Evolutionary conservation across 2,888 invertebrate species (phyloP), one percentile per base, ranked within the genome.

Genomic region (Rhodophaea formosa): DNA sequence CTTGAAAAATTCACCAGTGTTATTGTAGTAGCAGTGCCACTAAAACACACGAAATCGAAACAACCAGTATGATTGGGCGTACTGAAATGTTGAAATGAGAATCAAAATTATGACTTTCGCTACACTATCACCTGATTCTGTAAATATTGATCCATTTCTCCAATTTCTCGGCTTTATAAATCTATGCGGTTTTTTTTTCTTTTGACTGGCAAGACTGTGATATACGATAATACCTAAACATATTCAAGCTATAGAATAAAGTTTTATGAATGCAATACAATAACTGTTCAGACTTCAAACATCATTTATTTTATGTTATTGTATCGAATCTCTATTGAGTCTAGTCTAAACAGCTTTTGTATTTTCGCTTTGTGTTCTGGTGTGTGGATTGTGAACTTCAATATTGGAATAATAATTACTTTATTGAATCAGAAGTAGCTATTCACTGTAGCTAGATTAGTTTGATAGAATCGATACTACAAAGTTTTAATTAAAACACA

Each of bases 221-320:
- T 6, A 12, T 45, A 45, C 45, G 8, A 17, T 17, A 46, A 46
- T 6, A 46, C 8, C 45, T 10, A 12, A 23, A 23, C 23, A 23
- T 46, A 23, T 46, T 12, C 6, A n/a, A 23, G 46, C 46, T 46
- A 23, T 46, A 46, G 23, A 46, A 46, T 12, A 10, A 23, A 15
- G 16, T 10, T 45, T 2, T 32, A 15, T 32, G 32, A 12, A 14
- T 2, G 35, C 49, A 51, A 51, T 39, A 51, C 51, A 51, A 35
- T 51, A 51, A 51, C 39, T 35, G 17, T 35, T 35, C 39, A 35
- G 51, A 12, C 51, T 16, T 51, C 35, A 51, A 12, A 35, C 35
- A n/a, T 16, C 32, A 35, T 51, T 51, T 51, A 51, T 51, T 51
- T 51, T 51, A 35, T 51, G 51, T 35, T 51, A 35, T 51, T 35